Base-by-base conservation (phyloP, 2,888 invertebrate genomes). In the Mimumesa dahlbomi region DNA sequence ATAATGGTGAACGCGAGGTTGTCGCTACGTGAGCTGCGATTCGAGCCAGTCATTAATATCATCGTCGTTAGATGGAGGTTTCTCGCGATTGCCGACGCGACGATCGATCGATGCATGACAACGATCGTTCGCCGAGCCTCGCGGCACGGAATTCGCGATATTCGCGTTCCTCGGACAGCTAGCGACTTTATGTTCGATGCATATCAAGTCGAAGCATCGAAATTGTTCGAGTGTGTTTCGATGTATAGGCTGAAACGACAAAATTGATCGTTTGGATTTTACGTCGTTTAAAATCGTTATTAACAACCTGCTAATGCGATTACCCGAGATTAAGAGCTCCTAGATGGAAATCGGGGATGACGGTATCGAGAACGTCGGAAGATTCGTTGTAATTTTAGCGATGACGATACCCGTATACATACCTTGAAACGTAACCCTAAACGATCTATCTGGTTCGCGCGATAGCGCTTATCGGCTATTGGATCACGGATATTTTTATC, bases 401-500 rank as follows among this genome's bases (percentile, higher is more conserved):
- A 77, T 78, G 81, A 84, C 71, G 75, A 61, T 25, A 43, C 18
- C n/a, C n/a, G n/a, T n/a, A n/a, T n/a, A 16, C 43, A 45, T 40
- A 54, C 59, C 46, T 68, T 59, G 59, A 58, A 63, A 73, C 58
- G 52, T 34, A 38, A 53, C 58, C 56, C 62, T 29, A 25, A 50
- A 59, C 64, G 69, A 72, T 77, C 70, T 73, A 75, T 69, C 66
- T 54, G 64, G 45, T 49, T 56, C 48, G 50, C 25, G 42, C 59
- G 79, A 83, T 82, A 83, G 56, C n/a, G n/a, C 71, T 77, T 85
- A 85, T 85, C 85, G 75, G 62, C 56, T 72, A 71, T 73, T 70
- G 73, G 73, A 84, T 86, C 83, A 81, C 54, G 77, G 81, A 77
- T 84, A 84, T 84, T 83, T 86, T 84, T 82, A 79, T 81, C 81